Base-by-base conservation (phyloP, 1,140 invertebrate species). In the Nymphalis io region DNA sequence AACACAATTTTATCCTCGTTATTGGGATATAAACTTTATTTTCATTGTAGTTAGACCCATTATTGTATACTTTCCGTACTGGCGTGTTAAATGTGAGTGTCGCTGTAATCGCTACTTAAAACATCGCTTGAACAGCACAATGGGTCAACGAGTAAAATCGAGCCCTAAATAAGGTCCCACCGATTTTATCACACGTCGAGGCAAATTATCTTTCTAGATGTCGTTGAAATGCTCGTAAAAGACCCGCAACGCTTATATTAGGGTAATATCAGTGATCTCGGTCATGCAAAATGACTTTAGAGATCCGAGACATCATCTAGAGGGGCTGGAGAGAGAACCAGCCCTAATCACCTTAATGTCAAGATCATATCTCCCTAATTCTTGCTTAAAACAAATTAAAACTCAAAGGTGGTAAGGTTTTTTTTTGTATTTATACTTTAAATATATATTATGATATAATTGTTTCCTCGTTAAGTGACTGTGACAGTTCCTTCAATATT, bases 201-300 rank as follows among this genome's bases (percentile, higher is more conserved):
- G 75, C 79, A 81, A 83, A 80, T 82, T 84, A 87, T 87, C 76
- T 80, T 62, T 75, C 51, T 67, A 74, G 74, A 76, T 79, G 75
- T 73, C 74, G 68, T 79, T 74, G 73, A 85, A 80, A 79, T 67
- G 63, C 70, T 81, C 83, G 72, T 86, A 80, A 82, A 82, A 77
- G 75, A 81, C 75, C 78, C 78, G 76, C 78, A 82, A 81, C 80
- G 78, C 74, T 83, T 84, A 82, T 82, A 80, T 82, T 82, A 80
- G 78, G 80, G 79, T 79, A 82, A 81, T 87, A 84, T 86, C 82
- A 74, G 75, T 76, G 73, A 85, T 85, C 81, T 82, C 76, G 80
- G 76, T 79, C 81, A 81, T 82, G 75, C 76, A 76, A 83, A 87
- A 85, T 75, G 77, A 81, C 80, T 78, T 79, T 80, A 73, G 53